phyloP scores from a whole-genome alignment of 2,797 vertebrate genomes.

The Myotis vivesi region DNA sequence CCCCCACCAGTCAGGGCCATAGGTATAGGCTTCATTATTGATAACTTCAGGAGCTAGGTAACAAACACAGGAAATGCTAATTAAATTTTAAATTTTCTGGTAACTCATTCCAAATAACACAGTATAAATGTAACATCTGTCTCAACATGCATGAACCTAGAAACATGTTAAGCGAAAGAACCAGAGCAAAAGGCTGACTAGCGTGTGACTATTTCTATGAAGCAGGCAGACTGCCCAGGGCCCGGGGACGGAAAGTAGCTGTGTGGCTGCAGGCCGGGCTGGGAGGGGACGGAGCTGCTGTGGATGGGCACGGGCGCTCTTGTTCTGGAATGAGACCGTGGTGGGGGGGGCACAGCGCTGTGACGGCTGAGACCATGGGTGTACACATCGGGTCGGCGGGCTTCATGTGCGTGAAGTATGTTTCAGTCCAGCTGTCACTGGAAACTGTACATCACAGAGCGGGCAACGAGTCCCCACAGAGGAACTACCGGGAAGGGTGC shows the following conservation, averaged over 20 bases:
- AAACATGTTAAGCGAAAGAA: neutral
- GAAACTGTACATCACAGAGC: neutral
- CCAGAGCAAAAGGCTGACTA: neutral
- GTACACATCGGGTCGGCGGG: neutral
- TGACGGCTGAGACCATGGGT: neutral
- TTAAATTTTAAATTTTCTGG: neutral
- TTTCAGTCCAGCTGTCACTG: neutral
- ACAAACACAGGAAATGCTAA: constrained; percentile 55
- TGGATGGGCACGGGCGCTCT: fast-evolving
- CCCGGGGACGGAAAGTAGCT: neutral
- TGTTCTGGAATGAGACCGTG: neutral
- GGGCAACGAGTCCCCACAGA: neutral
- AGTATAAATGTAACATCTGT: neutral
- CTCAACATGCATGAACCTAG: neutral
- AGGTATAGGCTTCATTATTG: constrained; percentile 91
- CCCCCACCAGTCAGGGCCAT: constrained; percentile 96
- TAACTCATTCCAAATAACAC: constrained; percentile 20
- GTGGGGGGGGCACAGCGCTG: neutral
- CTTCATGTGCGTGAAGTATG: neutral
- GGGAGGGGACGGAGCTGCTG: neutral
- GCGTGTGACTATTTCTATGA: neutral
- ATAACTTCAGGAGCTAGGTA: constrained; percentile 93
- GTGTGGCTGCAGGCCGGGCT: neutral
- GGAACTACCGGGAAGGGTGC: neutral
- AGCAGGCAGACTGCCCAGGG: neutral